Conservation (phyloP, 2,113 vertebrate genomes). For the Mola mola region DNA sequence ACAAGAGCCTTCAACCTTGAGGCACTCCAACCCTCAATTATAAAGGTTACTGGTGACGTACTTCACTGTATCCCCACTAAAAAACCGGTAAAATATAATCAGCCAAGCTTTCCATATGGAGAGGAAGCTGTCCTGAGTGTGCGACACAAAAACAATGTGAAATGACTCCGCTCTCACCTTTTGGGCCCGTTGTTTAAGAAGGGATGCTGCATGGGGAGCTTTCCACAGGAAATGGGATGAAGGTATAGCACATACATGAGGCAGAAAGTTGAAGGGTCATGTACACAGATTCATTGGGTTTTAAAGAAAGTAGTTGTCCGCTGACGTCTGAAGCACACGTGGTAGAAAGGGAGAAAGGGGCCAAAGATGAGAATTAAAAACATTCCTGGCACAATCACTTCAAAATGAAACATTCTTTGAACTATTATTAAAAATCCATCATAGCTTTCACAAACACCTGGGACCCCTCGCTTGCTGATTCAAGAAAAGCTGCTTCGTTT, state of each 20-base stretch:
- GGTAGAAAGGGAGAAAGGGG: no score
- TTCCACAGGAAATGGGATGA: conserved; percentile 53
- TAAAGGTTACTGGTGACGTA: not conserved
- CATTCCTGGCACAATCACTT: not conserved
- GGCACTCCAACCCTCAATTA: not conserved
- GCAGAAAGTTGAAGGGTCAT: no score
- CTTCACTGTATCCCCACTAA: not conserved
- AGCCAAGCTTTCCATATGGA: conserved; percentile 5
- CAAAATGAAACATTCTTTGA: conserved; percentile 6
- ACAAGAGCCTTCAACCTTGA: no score
- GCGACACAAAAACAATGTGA: conserved; percentile 20
- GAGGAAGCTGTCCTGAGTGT: not conserved
- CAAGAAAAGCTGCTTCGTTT: not conserved
- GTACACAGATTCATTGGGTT: no score
- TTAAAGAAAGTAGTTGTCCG: no score
- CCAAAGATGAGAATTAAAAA: not conserved
- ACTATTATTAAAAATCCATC: not conserved
- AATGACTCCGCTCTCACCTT: conserved; percentile 4
- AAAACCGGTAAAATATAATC: not conserved
- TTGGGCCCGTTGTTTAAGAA: conserved; percentile 15
- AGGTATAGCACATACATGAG: not conserved
- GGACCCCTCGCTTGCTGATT: not conserved
- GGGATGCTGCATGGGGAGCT: not conserved
- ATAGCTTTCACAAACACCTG: not conserved
- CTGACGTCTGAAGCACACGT: no score